phyloP scores from a whole-genome alignment of 2,113 vertebrate species.

The Vimba vimba region DNA sequence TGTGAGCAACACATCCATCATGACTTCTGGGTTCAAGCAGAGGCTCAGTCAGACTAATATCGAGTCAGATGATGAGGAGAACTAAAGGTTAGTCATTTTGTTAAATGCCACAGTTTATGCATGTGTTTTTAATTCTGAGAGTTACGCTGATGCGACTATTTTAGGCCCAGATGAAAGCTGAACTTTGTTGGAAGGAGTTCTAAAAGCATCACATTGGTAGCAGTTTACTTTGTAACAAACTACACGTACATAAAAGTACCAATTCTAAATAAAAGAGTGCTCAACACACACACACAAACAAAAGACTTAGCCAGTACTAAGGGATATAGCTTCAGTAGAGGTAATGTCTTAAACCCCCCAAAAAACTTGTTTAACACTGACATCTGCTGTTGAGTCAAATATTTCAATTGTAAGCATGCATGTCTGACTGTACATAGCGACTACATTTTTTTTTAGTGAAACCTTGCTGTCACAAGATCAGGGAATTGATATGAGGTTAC shows the following conservation, averaged over 20 bases:
- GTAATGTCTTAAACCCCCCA: neutral
- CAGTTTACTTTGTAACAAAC: neutral
- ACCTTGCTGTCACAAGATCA: neutral
- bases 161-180: neutral
- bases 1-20: slow-evolving; percentile 28
- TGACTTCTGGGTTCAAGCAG: neutral
- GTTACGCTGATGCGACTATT: neutral
- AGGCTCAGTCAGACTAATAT: neutral
- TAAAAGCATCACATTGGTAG: neutral
- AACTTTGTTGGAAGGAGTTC: neutral
- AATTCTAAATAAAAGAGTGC: neutral
- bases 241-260: neutral
- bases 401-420: neutral
- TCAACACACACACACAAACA: neutral
- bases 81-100: slow-evolving; percentile 21
- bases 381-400: slow-evolving; percentile 15
- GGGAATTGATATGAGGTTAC: neutral
- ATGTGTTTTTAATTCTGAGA: neutral
- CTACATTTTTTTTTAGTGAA: neutral
- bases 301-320: neutral
- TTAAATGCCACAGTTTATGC: neutral
- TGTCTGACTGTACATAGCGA: neutral
- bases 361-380: slow-evolving; percentile 11
- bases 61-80: neutral
- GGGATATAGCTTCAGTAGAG: neutral